Base-by-base conservation (phyloP, 2,113 vertebrate species). In the Melanerpes formicivorus region DNA sequence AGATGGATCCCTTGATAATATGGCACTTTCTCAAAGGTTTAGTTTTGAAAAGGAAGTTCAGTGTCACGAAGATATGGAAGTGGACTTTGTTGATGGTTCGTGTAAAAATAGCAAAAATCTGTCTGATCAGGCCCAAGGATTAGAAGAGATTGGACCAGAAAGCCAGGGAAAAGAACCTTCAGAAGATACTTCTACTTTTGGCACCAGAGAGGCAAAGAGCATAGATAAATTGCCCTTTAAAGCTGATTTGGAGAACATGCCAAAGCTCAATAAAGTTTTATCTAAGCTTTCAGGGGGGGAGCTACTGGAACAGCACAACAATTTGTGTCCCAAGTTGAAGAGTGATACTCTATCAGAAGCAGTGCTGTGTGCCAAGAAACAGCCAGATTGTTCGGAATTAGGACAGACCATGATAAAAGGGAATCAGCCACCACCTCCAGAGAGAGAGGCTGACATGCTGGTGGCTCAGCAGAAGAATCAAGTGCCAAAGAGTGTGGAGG, bases 151-250 rank as follows among this genome's bases (percentile, higher is more conserved):
- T 63, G 88, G 75, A 70, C 78, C 93, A 77, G 96, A 95, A 77
- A 79, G 77, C 37, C 54, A n/a, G 73, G 80, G 81, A 74, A 90
- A 89, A 54, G 96, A 94, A 60, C 80, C 92, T 52, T 97, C 82
- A 3, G 95, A 96, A 90, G 90, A 23, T 52, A 23, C 50, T 30
- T 98, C 55, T 8, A 90, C 94, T 69, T 72, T 95, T 79, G 92
- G 95, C 6, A 37, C 95, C 25, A 84, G 95, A 21, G 92, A 98
- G 21, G 93, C 97, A 66, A 97, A 94, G 96, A 95, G 37, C 93
- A 64, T 94, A 82, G 88, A 75, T 66, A 84, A 82, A 37, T 22
- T 56, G 37, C 80, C 82, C 71, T 90, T 19, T 40, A 56, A 87
- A 34, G 46, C 67, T 73, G 72, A 64, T 80, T 66, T 11, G 4